Evolutionary conservation across 2,888 invertebrate species (phyloP).

Genomic region (Oxytorus armatus): DNA sequence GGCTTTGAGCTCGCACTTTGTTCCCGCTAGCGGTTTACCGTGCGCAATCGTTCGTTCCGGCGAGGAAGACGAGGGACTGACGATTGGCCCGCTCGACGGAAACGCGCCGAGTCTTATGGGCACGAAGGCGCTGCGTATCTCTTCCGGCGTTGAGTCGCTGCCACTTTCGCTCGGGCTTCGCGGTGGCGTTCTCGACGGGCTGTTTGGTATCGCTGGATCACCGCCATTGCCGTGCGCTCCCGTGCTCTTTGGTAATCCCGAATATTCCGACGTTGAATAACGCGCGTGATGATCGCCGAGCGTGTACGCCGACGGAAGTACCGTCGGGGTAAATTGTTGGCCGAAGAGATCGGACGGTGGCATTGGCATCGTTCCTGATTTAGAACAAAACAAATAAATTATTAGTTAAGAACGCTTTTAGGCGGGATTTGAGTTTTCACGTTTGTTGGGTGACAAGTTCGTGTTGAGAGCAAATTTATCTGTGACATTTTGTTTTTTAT

Average conservation of each 20-base stretch:
- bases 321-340: constrained; percentile 77
- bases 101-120: constrained; percentile 78
- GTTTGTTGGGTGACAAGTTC: too few species aligned
- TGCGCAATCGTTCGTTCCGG: constrained; percentile 71
- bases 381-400: constrained; percentile 27
- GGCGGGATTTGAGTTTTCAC: too few species aligned
- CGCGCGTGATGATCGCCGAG: constrained; percentile 77
- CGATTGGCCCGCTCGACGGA: constrained; percentile 66
- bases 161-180: constrained; percentile 80
- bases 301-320: constrained; percentile 77
- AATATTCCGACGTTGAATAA: constrained; percentile 76
- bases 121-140: constrained; percentile 82
- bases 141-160: constrained; percentile 80
- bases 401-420: background rate
- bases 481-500: too few species aligned
- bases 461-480: too few species aligned
- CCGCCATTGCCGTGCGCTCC: constrained; percentile 62
- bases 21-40: constrained; percentile 74
- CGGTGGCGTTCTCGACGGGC: constrained; percentile 78
- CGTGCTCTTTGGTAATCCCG: constrained; percentile 71
- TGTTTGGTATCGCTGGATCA: constrained; percentile 68
- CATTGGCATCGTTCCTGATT: constrained; percentile 79
- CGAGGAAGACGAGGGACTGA: constrained; percentile 73
- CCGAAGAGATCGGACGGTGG: constrained; percentile 78
- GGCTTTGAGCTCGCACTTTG: constrained; percentile 80